phyloP scores from a whole-genome alignment of 2,113 vertebrate species.

The Cettia cetti region DNA sequence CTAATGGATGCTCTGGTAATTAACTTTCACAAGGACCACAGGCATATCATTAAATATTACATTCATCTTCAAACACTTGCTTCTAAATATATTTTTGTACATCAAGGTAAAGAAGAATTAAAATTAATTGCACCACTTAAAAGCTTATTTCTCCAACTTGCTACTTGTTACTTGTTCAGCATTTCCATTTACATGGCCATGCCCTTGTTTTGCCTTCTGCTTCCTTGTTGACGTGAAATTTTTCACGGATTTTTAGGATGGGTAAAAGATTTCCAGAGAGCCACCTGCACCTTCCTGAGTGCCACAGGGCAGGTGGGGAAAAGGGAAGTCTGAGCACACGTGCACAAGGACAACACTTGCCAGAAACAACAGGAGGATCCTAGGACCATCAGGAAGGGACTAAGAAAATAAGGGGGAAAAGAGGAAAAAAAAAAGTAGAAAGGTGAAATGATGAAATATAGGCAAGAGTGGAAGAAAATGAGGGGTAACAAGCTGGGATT shows the following conservation, averaged over 20 bases:
- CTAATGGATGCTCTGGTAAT: conserved; percentile 15
- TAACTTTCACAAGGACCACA: conserved; percentile 25
- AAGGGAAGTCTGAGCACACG: neutral
- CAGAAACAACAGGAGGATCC: neutral
- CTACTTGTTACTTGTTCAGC: neutral
- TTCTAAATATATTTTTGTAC: neutral
- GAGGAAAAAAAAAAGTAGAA: neutral
- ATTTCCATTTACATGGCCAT: neutral
- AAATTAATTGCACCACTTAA: neutral
- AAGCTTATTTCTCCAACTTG: neutral
- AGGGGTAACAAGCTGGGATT: neutral
- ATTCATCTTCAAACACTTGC: neutral
- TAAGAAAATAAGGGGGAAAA: neutral
- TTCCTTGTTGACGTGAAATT: neutral
- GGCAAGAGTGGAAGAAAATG: neutral
- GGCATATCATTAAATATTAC: neutral
- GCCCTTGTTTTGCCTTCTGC: neutral
- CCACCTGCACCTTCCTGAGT: neutral
- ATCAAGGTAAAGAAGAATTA: neutral
- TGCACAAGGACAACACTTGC: neutral
- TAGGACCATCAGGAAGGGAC: neutral
- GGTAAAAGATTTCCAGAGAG: neutral
- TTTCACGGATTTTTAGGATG: neutral
- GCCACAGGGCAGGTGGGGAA: neutral
- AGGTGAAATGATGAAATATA: neutral